Evolutionary conservation across 2,888 invertebrate genomes (phyloP), one percentile per base, ranked within the genome.

Genomic region (Yponomeuta sedellus): DNA sequence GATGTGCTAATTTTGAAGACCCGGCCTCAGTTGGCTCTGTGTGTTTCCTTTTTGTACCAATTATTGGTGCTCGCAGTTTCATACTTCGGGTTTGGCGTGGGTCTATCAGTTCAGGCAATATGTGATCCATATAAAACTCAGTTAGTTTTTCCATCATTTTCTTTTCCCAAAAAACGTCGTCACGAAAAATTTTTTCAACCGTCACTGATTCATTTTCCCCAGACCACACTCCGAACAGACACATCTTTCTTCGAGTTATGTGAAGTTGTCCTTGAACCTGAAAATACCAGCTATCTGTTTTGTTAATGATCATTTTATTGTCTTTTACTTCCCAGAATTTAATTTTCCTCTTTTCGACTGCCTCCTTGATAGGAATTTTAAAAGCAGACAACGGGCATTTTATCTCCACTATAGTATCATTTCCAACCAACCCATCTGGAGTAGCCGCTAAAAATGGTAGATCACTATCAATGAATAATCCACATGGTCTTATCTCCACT

Each of bases 391-490:
- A 22, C 12, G 68, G 68, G 52, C 68, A 68, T 64, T 67, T 68
- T 20, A 68, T 20, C 52, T 68, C 66, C 28, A 67, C 61, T 22
- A 65, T 61, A 8, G 40, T 64, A 39, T 61, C 44, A 11, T 64
- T 12, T 10, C 56, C 63, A 39, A 16, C 19, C 22, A 66, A n/a
- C n/a, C 69, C 69, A 68, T 70, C 70, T 16, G 70, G 70, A 22
- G 68, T 65, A 16, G 69, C 69, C 8, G 68, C 69, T 12, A 69
- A 34, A 66, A 64, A 70, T n/a, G 64, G 65, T 12, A 67, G 20
- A 34, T 67, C 62, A 25, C 28, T 20, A 67, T 69, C 70, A 62
- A 70, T 66, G 63, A 63, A 69, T 39, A 70, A 39, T 19, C 69
- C 70, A n/a, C n/a, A 70, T 11, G 62, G 66, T 39, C 40, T 25